phyloP scores from a whole-genome alignment of 1,140 invertebrate genomes.

The Lepidostoma basale region DNA sequence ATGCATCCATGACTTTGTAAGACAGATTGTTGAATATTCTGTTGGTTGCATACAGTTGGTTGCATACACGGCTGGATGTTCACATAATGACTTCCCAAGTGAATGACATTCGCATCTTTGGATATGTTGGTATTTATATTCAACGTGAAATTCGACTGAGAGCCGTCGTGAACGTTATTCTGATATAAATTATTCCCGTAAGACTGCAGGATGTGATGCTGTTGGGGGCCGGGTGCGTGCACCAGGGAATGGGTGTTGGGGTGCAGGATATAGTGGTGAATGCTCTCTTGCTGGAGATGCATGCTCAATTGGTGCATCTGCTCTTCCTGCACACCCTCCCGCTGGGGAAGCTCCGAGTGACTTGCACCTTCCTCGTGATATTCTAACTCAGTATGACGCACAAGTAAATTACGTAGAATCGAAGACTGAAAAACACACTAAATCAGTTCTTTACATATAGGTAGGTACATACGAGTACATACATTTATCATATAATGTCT shows the following conservation, averaged over 20 bases:
- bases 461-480: neutral
- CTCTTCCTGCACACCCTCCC: neutral
- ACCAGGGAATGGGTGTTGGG: neutral
- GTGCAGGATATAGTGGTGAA: neutral
- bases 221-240: neutral
- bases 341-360: neutral
- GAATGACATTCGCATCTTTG: slow-evolving; percentile 25
- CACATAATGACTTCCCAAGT: slow-evolving; percentile 28
- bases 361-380: neutral
- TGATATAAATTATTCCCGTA: neutral
- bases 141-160: neutral
- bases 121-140: neutral
- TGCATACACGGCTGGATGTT: slow-evolving; percentile 13
- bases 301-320: neutral
- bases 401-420: slow-evolving; percentile 7
- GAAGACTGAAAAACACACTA: neutral
- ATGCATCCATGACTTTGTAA: neutral
- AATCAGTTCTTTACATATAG: neutral
- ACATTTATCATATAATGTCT: neutral
- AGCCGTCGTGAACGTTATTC: neutral
- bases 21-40: neutral
- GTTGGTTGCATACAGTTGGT: neutral
- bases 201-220: neutral
- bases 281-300: neutral
- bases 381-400: neutral